A percentile compares a stretch with the other conserved stretches of the same genome.
These are phyloP conservation scores for Lasius fuliginosus DNA, from an alignment of 2,888 invertebrate genomes.

Conservation along the genomic window DNA sequence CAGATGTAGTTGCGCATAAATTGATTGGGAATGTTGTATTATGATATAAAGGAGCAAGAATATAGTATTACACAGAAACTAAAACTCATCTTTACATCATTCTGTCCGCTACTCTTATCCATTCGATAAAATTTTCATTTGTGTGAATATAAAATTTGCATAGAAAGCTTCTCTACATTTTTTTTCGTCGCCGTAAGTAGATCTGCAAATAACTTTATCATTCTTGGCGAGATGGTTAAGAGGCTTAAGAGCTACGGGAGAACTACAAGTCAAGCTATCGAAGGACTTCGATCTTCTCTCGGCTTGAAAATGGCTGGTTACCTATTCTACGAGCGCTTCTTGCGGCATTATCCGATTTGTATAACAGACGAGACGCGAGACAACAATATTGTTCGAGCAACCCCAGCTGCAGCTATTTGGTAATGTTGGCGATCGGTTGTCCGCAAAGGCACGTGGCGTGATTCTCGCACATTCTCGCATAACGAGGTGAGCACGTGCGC, in stretches of 20 bases:
- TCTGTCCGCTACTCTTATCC: not conserved
- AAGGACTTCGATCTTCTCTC: constrained; percentile 20
- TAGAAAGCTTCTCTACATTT: not conserved
- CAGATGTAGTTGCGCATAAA: not conserved
- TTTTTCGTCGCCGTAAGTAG: constrained; percentile 1
- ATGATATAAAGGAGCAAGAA: not conserved
- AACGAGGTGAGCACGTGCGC: constrained; percentile 34
- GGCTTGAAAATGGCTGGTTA: constrained; percentile 26
- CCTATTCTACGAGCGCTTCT: constrained; percentile 25
- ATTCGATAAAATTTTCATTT: not conserved
- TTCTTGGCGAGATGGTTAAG: constrained; percentile 6
- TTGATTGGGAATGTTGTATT: not conserved
- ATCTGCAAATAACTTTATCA: constrained; percentile 43
- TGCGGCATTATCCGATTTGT: constrained; percentile 35
- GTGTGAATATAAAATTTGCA: constrained; percentile 9
- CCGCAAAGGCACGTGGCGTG: constrained; percentile 59
- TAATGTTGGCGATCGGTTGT: constrained; percentile 4
- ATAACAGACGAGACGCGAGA: not conserved
- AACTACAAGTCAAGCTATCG: constrained; percentile 31
- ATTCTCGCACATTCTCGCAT: constrained; percentile 33
- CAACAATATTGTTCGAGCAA: constrained; percentile 1
- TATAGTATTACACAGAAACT: not conserved
- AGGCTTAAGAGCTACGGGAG: constrained; percentile 27
- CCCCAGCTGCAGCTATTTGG: constrained; percentile 46
- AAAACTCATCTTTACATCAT: not conserved